Evolutionary conservation across 2,888 invertebrate species (phyloP), one percentile per base, ranked within the genome.

Genomic region (Dilophus febrilis): DNA sequence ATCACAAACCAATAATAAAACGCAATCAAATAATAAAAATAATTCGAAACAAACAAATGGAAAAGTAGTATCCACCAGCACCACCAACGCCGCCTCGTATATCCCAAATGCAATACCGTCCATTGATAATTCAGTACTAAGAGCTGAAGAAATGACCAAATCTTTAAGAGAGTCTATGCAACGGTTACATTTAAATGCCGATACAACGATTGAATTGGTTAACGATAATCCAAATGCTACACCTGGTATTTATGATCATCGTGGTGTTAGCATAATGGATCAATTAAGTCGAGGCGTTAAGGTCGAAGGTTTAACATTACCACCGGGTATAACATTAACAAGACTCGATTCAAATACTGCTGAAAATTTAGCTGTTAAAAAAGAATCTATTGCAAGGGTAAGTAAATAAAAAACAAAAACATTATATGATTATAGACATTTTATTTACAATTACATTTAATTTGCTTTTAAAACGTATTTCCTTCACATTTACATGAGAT

Each of bases 271-370:
- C 49, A 63, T 63, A 26, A 63, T 63, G 63, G 64, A 63, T 46
- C 63, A 63, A 45, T 47, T 63, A 34, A 64, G 61, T 46, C 55
- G 60, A 4, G 63, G 63, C 3, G 58, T 63, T 1, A 59, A 60
- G 62, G 74, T 77, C 39, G 72, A 75, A 8, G 74, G 75, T 46
- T 53, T 79, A 16, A 66, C 67, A 30, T 58, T 84, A 33, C 84
- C 84, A 1, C 83, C 84, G 1, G 84, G 84, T n/a, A 84, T 84
- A 35, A 84, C 81, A 0, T 67, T 82, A 30, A 82, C 81, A 0
- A 69, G 80, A 43, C 80, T 82, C 0, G 76, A 77, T 45, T 71
- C 73, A 0, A 56, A 52, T 30, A 55, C 56, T 38, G 56, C 56
- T 39, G 59, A 59, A 38, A 53, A 53, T 34, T 34, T 62, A 29